Percentiles rank a stretch among this genome's conserved stretches.
Evolutionary conservation across 1,140 invertebrate genomes (phyloP).

Genomic region (Lordiphosa stackelbergi): DNA sequence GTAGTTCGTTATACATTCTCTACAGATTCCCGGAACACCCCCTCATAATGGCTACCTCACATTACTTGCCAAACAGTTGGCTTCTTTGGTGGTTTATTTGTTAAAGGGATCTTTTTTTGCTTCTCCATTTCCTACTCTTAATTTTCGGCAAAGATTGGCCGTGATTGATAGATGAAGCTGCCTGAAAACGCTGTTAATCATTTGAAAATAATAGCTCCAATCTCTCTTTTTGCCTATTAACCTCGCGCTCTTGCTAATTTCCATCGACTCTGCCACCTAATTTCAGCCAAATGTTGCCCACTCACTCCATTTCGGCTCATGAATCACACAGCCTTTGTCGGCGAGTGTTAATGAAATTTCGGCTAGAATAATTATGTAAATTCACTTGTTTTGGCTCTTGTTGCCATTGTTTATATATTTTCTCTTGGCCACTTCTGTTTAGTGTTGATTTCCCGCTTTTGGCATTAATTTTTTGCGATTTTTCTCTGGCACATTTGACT

Average conservation of each 20-base stretch:
- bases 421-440: conserved; percentile 12
- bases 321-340: conserved; percentile 1
- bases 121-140: too few species aligned
- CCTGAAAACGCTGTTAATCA: too few species aligned
- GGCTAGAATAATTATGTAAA: conserved; percentile 33
- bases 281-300: conserved; percentile 7
- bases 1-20: too few species aligned
- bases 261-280: conserved; percentile 8
- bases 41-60: too few species aligned
- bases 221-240: conserved; percentile 1
- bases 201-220: too few species aligned
- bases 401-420: conserved; percentile 15
- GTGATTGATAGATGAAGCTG: too few species aligned
- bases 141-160: too few species aligned
- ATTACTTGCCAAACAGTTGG: too few species aligned
- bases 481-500: conserved; percentile 8
- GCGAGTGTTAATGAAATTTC: conserved; percentile 27
- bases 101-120: too few species aligned
- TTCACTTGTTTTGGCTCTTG: conserved; percentile 23
- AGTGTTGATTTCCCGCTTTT: conserved; percentile 13
- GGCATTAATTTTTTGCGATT: neutral
- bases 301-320: neutral
- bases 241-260: neutral
- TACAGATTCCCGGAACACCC: too few species aligned
- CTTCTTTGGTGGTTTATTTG: too few species aligned